A percentile compares a stretch with the other conserved stretches of the same genome.
These are phyloP conservation scores for Epinephelus cyanopodus DNA, from an alignment of 2,113 vertebrate species.

Conservation along the genomic window DNA sequence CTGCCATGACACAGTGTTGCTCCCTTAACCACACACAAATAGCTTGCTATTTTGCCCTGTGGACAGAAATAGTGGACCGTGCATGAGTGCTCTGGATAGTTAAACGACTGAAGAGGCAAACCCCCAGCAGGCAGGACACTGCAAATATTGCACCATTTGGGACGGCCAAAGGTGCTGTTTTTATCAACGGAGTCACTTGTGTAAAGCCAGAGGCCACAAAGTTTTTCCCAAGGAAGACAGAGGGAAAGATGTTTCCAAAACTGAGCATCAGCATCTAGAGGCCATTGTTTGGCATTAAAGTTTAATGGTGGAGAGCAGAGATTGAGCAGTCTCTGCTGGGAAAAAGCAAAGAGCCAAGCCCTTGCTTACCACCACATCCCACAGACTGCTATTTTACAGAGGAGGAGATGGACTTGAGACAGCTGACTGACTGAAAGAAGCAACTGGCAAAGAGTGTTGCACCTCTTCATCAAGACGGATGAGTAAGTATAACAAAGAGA, in stretches of 20 bases:
- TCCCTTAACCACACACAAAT: not conserved
- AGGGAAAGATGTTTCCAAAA: not conserved
- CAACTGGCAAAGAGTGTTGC: not conserved
- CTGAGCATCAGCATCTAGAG: slow-evolving; percentile 11
- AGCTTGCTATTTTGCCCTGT: not conserved
- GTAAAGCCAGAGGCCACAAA: not conserved
- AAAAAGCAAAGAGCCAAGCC: slow-evolving; percentile 9
- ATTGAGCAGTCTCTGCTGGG: slow-evolving; percentile 2
- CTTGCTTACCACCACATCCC: not conserved
- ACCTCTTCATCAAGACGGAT: not conserved
- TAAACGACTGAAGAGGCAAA: not conserved
- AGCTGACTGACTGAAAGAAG: not conserved
- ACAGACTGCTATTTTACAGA: not conserved
- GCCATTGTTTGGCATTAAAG: slow-evolving; percentile 22
- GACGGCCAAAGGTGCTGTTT: not conserved
- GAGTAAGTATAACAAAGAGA: not conserved
- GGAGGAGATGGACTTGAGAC: not conserved
- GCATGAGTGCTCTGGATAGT: not conserved
- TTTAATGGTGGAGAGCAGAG: slow-evolving; percentile 24
- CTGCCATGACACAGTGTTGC: not conserved
- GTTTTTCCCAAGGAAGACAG: not conserved
- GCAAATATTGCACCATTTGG: not conserved
- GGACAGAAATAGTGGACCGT: slow-evolving; percentile 8
- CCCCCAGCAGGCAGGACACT: not conserved
- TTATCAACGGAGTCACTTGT: not conserved